Conservation (phyloP, 2,113 vertebrate genomes). For the Myotis davidii region DNA sequence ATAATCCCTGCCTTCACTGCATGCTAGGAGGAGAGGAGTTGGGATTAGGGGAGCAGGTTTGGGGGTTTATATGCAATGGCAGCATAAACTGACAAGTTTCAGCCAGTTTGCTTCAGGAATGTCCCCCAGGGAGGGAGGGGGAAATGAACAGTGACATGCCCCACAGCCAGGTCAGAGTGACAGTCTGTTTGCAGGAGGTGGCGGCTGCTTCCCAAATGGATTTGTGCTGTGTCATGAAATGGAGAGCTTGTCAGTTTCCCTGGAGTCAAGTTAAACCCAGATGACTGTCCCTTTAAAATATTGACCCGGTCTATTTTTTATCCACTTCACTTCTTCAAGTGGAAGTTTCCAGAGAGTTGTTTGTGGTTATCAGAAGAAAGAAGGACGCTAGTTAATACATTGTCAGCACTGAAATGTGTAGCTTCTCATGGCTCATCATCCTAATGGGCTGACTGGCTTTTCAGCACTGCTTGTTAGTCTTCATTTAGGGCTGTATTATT, state of each 20-base stretch:
- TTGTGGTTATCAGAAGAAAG: neutral
- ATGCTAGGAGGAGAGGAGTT: neutral
- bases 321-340: neutral
- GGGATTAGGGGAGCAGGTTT: neutral
- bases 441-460: neutral
- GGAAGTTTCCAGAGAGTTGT: neutral
- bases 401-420: neutral
- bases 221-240: neutral
- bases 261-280: neutral
- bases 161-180: neutral
- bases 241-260: neutral
- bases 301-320: neutral
- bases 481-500: slow-evolving; percentile 46
- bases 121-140: neutral
- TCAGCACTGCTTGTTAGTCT: slow-evolving; percentile 47
- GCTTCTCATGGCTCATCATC: neutral
- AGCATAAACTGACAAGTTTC: neutral
- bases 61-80: neutral
- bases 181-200: neutral
- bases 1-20: neutral
- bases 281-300: neutral
- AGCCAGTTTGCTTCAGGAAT: neutral
- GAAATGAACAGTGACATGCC: neutral
- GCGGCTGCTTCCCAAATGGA: neutral
- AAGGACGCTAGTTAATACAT: neutral